These are phyloP conservation scores for Papilio machaon DNA, from an alignment of 1,140 invertebrate species.

Conservation along the genomic window DNA sequence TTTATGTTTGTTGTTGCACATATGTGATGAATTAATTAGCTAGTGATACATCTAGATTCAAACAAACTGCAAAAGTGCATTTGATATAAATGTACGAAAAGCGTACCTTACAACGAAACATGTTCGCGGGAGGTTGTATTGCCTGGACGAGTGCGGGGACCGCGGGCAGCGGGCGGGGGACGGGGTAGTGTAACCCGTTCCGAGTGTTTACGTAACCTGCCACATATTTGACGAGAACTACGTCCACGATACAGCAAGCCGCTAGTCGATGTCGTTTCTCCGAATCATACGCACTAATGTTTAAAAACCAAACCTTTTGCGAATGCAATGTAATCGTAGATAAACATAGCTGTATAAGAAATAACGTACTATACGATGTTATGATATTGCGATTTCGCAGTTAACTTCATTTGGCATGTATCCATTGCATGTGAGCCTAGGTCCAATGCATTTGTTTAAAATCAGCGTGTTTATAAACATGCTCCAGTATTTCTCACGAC, in stretches of 20 bases:
- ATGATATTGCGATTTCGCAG: background rate
- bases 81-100: constrained; percentile 1
- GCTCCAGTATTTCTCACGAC: background rate
- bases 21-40: background rate
- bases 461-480: background rate
- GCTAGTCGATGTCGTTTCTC: background rate
- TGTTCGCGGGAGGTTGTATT: background rate
- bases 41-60: background rate
- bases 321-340: background rate
- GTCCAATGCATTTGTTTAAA: background rate
- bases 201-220: constrained; percentile 6
- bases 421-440: background rate
- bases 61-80: background rate
- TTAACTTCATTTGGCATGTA: background rate
- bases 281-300: background rate
- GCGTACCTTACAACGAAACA: background rate
- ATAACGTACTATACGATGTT: background rate
- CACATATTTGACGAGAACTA: constrained; percentile 2
- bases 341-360: background rate
- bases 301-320: background rate
- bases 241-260: background rate
- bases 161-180: background rate
- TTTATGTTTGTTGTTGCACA: background rate
- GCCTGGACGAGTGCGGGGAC: background rate
- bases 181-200: background rate